Percentiles rank a stretch among this genome's conserved stretches.
These are phyloP conservation scores for Propithecus perrieri DNA, from an alignment of 2,797 vertebrate genomes.

Conservation along the genomic window DNA sequence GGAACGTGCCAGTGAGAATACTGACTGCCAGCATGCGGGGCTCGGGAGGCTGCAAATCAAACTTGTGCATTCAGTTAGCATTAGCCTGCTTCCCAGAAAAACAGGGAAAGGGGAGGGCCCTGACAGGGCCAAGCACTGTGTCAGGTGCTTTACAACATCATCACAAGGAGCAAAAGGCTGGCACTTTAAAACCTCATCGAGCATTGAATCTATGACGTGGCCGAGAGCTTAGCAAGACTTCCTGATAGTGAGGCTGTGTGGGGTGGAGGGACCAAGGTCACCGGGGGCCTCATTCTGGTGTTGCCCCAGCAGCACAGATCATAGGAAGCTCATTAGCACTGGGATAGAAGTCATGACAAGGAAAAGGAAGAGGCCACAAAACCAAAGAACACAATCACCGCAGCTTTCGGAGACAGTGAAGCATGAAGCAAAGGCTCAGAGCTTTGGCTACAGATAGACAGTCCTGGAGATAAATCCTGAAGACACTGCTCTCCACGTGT, in stretches of 20 bases:
- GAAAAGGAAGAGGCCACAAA: background rate
- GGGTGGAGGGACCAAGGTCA: accelerated
- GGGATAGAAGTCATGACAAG: background rate
- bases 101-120: background rate
- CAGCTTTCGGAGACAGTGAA: background rate
- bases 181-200: background rate
- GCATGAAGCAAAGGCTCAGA: background rate
- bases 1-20: background rate
- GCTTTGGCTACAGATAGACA: background rate
- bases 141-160: accelerated
- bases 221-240: background rate
- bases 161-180: background rate
- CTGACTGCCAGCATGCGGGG: background rate
- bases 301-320: background rate
- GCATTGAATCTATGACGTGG: background rate
- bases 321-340: background rate
- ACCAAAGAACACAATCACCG: background rate
- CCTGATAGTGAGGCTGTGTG: background rate
- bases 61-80: accelerated
- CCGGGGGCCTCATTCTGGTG: accelerated
- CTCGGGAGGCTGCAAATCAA: background rate
- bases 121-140: accelerated
- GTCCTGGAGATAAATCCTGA: background rate
- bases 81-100: background rate
- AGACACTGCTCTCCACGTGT: background rate